These are phyloP conservation scores for Acronicta alni DNA, from an alignment of 2,888 invertebrate species.

Conservation along the genomic window DNA sequence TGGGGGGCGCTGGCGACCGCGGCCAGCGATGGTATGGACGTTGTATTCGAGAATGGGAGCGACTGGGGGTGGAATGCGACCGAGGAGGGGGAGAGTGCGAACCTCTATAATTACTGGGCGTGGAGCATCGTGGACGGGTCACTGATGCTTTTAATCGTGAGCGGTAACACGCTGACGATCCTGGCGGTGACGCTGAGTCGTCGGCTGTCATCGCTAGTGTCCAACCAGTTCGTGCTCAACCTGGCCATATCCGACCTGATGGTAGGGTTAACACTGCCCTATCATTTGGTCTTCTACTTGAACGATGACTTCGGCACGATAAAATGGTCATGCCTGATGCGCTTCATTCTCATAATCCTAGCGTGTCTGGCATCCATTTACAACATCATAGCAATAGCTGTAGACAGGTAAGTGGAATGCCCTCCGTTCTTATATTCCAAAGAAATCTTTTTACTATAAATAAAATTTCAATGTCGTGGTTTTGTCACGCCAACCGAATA, in stretches of 20 bases:
- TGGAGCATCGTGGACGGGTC: conserved; percentile 92
- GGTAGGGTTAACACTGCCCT: conserved; percentile 93
- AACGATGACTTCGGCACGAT: conserved; percentile 89
- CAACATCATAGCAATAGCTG: conserved; percentile 94
- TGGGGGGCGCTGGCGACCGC: conserved; percentile 84
- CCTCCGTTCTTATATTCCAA: conserved; percentile 42
- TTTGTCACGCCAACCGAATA: conserved; percentile 54
- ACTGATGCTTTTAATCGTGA: conserved; percentile 91
- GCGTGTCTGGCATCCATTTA: conserved; percentile 94
- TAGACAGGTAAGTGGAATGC: conserved; percentile 89
- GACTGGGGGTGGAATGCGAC: conserved; percentile 77
- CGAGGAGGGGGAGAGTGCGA: conserved; percentile 66
- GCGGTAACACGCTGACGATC: conserved; percentile 93
- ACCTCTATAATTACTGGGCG: conserved; percentile 85
- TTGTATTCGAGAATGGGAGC: conserved; percentile 81
- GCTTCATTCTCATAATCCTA: conserved; percentile 93
- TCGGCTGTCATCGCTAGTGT: conserved; percentile 91
- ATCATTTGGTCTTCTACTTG: conserved; percentile 93
- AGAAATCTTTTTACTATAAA: conserved; percentile 43
- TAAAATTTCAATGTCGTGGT: conserved; percentile 39
- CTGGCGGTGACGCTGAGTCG: conserved; percentile 92
- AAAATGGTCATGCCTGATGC: conserved; percentile 91
- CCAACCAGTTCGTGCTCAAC: conserved; percentile 94
- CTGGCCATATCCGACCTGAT: conserved; percentile 94
- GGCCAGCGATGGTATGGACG: conserved; percentile 88